Percentiles rank a stretch among this genome's conserved stretches.
phyloP scores from a whole-genome alignment of 2,888 invertebrate genomes.

The Aphidius colemani region DNA sequence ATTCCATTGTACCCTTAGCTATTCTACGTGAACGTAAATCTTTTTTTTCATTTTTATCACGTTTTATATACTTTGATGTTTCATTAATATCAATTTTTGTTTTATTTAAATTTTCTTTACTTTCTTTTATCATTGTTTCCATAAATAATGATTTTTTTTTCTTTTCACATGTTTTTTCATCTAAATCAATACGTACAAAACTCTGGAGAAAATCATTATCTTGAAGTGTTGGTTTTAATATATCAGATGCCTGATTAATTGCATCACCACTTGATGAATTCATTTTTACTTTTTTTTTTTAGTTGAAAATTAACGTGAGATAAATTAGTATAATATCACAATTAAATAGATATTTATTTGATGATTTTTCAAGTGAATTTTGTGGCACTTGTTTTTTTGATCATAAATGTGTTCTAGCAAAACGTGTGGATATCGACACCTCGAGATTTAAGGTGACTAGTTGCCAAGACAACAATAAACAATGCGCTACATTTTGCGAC shows the following conservation, averaged over 20 bases:
- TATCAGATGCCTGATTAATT: conserved; percentile 64
- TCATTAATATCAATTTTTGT: conserved; percentile 29
- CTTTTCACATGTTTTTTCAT: conserved; percentile 49
- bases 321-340: not conserved
- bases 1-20: conserved; percentile 42
- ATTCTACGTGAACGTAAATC: conserved; percentile 26
- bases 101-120: conserved; percentile 27
- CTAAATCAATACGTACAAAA: conserved; percentile 74
- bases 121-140: conserved; percentile 27
- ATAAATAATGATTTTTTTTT: conserved; percentile 18
- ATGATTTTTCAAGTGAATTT: not conserved
- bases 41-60: conserved; percentile 30
- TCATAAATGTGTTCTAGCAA: too few species aligned
- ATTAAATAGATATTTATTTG: too few species aligned
- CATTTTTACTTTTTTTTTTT: conserved; percentile 9
- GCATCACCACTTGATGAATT: conserved; percentile 36
- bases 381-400: conserved; percentile 12
- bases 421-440: conserved; percentile 54
- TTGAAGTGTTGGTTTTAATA: conserved; percentile 69
- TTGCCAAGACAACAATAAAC: conserved; percentile 58
- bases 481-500: conserved; percentile 44
- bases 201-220: conserved; percentile 80
- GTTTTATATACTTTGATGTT: conserved; percentile 23
- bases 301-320: not conserved
- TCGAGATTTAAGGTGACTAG: conserved; percentile 39